Evolutionary conservation across 2,797 vertebrate genomes (phyloP), one percentile per base, ranked within the genome.

Genomic region (Meriones psammophilus): DNA sequence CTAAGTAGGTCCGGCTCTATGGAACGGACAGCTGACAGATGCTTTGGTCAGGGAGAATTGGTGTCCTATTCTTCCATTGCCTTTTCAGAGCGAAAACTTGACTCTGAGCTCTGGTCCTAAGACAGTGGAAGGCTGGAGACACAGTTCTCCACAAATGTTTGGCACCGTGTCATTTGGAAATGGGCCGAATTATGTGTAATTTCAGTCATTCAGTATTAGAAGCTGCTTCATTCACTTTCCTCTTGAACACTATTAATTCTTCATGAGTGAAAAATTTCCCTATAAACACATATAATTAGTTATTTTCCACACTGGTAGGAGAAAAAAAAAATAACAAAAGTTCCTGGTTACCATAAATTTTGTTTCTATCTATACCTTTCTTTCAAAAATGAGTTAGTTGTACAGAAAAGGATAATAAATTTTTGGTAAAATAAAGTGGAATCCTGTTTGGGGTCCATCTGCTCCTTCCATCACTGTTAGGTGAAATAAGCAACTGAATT

Each of bases 331-430:
- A 10, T 50, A 78, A 73, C 73, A 91, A 94, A 92, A 91, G 24
- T 93, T 79, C 78, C 85, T 76, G 36, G 89, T 94, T 96, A 87
- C 71, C 97, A 77, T n/a, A 96, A 81, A 73, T 69, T 60, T 62
- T 91, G 73, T 71, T 85, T 76, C 69, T 93, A 36, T 88, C 66
- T 39, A 94, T 94, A 58, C 56, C 76, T 81, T 92, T 28, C 73
- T 91, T 90, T 30, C 84, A 42, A 76, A 78, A 84, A 78, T 68
- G 84, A 68, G 39, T 85, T 71, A 87, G 13, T 46, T 73, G 26
- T 89, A 88, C 58, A 74, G 13, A 88, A 74, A 96, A 30, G 14
- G 58, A 89, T 76, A 86, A 26, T 20, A 36, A 86, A 80, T 76
- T 90, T 33, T 89, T 95, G 30, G 66, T 83, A 46, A 94, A 95